Evolutionary conservation across 1,140 invertebrate species (phyloP), one percentile per base, ranked within the genome.

Genomic region (Asobara japonica): DNA sequence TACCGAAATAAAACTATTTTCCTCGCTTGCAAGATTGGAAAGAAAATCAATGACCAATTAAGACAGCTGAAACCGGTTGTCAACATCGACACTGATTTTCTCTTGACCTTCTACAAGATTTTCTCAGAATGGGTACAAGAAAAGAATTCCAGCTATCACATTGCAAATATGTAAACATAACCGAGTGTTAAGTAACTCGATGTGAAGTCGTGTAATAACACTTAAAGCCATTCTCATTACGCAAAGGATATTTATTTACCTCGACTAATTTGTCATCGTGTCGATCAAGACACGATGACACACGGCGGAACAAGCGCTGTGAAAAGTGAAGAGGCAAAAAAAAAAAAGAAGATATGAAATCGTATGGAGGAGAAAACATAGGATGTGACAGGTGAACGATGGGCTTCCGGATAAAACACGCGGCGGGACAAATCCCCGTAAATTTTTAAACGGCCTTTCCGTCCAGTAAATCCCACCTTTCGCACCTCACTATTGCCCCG

Each of bases 361-460:
- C 22, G 20, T 10, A 27, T 27, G 20, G 2, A 56, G 13, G 13
- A 18, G 22, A 56, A 56, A 25, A 56, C 5, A 56, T 3, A 56
- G 22, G 51, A 56, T 56, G 3, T 13, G 51, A 56, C 51, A 56
- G 51, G 22, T 56, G 51, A 56, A 25, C 13, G 51, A 56, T 27
- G 51, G 22, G 48, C 11, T 61, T 31, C 56, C 16, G 45, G 33
- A 31, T 22, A 20, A 69, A 69, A 60, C 16, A 8, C 36, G 56
- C 45, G 31, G 30, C 31, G 16, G 18, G 56, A 56, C 22, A 61
- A 69, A 61, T 61, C 31, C 56, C 29, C 31, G 31, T 61, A 13
- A 69, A 69, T 69, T 61, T 61, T 69, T 31, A 69, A 69, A 51
- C 30, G 16, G 31, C 31, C 60, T 56, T 56, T 41, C 51, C 13